Evolutionary conservation across 2,113 vertebrate genomes (phyloP).

Genomic region (Ceyx margarethae): DNA sequence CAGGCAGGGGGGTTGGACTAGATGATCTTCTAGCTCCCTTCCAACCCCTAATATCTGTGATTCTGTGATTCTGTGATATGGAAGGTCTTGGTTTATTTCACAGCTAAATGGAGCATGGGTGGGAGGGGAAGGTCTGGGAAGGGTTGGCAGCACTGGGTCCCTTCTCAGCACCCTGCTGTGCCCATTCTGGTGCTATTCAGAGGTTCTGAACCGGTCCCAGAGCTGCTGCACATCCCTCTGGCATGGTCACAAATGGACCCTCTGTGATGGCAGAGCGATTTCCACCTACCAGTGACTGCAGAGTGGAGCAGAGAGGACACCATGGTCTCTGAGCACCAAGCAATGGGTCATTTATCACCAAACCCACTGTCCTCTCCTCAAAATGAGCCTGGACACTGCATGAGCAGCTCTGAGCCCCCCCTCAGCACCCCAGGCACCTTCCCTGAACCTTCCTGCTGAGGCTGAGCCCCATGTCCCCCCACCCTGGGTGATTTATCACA

Average conservation of each 20-base stretch:
- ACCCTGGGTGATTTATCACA: fast-evolving
- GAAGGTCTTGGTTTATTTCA: not conserved
- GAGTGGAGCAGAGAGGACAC: not conserved
- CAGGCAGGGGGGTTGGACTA: no score
- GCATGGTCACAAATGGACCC: not conserved
- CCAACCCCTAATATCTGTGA: no score
- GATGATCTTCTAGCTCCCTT: no score
- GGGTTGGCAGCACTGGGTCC: not conserved
- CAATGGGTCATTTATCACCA: not conserved
- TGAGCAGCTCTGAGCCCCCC: fast-evolving
- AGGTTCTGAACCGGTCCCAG: not conserved
- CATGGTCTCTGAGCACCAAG: not conserved
- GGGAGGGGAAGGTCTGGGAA: not conserved
- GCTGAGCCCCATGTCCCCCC: not conserved
- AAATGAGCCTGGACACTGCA: not conserved
- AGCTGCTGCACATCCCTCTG: not conserved
- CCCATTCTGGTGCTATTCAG: not conserved
- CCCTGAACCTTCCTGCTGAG: fast-evolving
- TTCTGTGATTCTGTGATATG: no score
- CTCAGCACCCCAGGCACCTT: not conserved
- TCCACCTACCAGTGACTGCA: not conserved
- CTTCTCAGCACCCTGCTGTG: fast-evolving
- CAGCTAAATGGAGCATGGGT: not conserved
- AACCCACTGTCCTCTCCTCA: not conserved
- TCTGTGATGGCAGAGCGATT: fast-evolving